These are phyloP conservation scores for Cacatua alba DNA, from an alignment of 2,113 vertebrate genomes.

Conservation along the genomic window DNA sequence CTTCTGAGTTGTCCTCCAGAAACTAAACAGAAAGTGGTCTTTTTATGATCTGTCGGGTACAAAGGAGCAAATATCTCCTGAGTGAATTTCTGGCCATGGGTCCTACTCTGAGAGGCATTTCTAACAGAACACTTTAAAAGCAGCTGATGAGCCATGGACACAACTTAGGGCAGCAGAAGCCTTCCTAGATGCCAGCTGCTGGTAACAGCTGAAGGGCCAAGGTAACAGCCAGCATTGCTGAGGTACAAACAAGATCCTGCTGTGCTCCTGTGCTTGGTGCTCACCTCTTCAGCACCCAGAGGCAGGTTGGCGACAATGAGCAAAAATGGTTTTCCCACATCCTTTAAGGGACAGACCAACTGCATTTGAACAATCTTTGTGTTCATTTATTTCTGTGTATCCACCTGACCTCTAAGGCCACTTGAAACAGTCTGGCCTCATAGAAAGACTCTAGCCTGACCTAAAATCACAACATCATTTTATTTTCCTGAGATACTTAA, in stretches of 20 bases:
- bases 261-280: not conserved
- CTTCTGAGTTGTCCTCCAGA: not conserved
- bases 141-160: not conserved
- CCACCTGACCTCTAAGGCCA: not conserved
- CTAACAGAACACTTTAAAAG: not conserved
- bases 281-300: not conserved
- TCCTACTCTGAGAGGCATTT: not conserved
- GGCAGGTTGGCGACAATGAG: accelerated
- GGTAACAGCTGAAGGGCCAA: not conserved
- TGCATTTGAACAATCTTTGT: not conserved
- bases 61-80: not conserved
- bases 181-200: not conserved
- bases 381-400: not conserved
- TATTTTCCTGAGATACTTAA: not conserved
- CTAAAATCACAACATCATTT: not conserved
- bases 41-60: not conserved
- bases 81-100: accelerated
- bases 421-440: not conserved
- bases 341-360: not conserved
- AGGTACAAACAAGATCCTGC: not conserved
- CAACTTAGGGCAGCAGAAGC: not conserved
- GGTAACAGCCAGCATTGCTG: not conserved
- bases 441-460: not conserved
- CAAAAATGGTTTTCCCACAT: accelerated
- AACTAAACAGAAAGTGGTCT: not conserved